Conservation (phyloP, 2,113 vertebrate genomes). For the Burhinus oedicnemus region DNA sequence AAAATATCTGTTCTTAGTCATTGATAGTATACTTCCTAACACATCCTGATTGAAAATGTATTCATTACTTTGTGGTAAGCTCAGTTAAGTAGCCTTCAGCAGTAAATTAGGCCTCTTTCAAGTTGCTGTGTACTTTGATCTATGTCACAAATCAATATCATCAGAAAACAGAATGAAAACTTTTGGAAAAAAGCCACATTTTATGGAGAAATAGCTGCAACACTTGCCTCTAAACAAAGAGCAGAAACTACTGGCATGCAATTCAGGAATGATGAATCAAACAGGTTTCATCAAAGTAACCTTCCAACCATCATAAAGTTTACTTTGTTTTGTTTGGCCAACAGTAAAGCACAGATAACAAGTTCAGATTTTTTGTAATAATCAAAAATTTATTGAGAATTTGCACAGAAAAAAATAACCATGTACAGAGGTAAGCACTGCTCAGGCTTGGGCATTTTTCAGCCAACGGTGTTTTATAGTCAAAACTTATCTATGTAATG, state of each 20-base stretch:
- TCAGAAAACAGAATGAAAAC: neutral
- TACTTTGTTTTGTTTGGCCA: neutral
- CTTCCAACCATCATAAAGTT: neutral
- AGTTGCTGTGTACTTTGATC: neutral
- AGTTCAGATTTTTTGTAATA: slow-evolving; percentile 36
- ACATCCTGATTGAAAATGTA: neutral
- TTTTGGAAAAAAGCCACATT: neutral
- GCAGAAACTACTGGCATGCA: neutral
- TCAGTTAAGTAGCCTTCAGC: neutral
- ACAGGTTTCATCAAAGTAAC: neutral
- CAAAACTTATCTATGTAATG: slow-evolving; percentile 40
- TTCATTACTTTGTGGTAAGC: neutral
- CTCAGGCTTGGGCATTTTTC: neutral
- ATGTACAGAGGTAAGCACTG: slow-evolving; percentile 6
- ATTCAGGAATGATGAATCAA: neutral
- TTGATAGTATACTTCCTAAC: neutral
- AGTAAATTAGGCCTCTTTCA: neutral
- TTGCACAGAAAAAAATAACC: slow-evolving; percentile 59
- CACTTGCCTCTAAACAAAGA: neutral
- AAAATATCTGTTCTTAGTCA: neutral
- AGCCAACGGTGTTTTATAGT: slow-evolving; percentile 8
- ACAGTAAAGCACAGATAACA: neutral
- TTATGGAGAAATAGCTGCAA: neutral
- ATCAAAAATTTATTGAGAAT: slow-evolving; percentile 74
- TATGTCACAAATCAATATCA: neutral